phyloP scores from a whole-genome alignment of 2,113 vertebrate genomes.

The Conger conger region DNA sequence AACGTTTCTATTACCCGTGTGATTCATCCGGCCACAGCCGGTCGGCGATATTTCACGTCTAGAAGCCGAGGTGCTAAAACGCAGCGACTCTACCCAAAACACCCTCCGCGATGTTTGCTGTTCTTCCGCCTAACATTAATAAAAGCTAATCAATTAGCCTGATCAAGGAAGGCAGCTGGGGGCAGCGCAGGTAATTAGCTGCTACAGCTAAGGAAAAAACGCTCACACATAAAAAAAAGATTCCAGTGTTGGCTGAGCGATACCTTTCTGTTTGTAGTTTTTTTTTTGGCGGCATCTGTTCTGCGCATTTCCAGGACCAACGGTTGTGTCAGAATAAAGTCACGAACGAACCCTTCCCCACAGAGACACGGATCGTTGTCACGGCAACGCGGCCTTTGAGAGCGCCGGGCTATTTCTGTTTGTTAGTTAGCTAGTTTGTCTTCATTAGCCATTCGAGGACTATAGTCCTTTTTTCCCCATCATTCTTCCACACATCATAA shows the following conservation, averaged over 20 bases:
- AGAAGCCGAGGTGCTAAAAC: background rate
- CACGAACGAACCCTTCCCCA: background rate
- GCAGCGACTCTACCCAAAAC: background rate
- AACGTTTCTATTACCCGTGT: background rate
- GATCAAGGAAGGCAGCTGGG: background rate
- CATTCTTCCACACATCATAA: constrained; percentile 16
- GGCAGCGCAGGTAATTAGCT: background rate
- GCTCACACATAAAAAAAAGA: background rate
- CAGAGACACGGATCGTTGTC: constrained; percentile 2
- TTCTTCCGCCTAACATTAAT: background rate
- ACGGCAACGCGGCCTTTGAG: constrained; percentile 15
- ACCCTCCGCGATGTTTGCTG: background rate
- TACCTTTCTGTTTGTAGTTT: background rate
- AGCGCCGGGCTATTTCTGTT: background rate
- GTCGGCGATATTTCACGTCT: background rate
- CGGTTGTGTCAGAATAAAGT: background rate
- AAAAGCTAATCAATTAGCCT: background rate
- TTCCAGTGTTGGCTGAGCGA: background rate
- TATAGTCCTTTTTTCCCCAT: background rate
- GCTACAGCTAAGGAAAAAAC: background rate
- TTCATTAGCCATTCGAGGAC: background rate
- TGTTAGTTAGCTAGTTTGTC: constrained; percentile 12
- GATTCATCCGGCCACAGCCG: background rate
- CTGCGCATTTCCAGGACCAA: background rate
- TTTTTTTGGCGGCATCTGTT: background rate